Percentiles rank a stretch among this genome's conserved stretches.
Evolutionary conservation across 2,797 vertebrate species (phyloP).

Genomic region (Anguilla pacifica): DNA sequence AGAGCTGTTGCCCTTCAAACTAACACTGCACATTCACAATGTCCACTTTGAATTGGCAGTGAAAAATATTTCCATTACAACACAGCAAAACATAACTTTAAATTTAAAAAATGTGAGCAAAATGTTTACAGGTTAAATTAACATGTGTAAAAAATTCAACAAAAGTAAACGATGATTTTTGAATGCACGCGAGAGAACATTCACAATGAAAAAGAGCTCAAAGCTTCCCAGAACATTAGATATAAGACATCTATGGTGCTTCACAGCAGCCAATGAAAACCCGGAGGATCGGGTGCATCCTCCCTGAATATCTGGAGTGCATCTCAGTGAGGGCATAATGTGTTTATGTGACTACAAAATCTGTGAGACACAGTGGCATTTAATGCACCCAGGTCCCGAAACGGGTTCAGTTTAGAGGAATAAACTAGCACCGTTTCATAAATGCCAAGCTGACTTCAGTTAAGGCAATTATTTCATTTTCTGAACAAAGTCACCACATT

Average conservation of each 20-base stretch:
- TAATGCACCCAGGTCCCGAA: conserved; percentile 16
- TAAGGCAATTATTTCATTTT: conserved; percentile 31
- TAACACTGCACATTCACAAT: too few relatives aligned
- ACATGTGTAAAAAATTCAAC: too few relatives aligned
- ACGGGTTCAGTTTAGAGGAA: conserved; percentile 21
- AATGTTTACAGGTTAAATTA: too few relatives aligned
- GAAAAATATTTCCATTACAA: too few relatives aligned
- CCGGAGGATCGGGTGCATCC: neutral
- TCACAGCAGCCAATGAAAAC: neutral
- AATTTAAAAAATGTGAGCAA: too few relatives aligned
- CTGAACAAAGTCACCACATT: conserved; percentile 24
- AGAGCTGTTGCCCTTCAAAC: too few relatives aligned
- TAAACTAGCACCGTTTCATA: conserved; percentile 14
- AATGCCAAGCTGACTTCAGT: conserved; percentile 26
- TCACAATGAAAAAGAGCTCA: neutral
- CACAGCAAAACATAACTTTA: too few relatives aligned
- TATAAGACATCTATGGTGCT: neutral
- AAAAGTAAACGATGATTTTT: neutral
- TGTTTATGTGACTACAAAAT: conserved; percentile 6
- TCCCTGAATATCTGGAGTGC: neutral
- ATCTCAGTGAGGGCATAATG: neutral
- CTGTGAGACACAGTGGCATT: conserved; percentile 11
- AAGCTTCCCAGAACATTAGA: neutral
- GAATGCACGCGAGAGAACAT: neutral
- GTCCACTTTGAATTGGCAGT: too few relatives aligned